These are phyloP conservation scores for Homalodisca vitripennis DNA, from an alignment of 1,140 invertebrate species.

Conservation along the genomic window DNA sequence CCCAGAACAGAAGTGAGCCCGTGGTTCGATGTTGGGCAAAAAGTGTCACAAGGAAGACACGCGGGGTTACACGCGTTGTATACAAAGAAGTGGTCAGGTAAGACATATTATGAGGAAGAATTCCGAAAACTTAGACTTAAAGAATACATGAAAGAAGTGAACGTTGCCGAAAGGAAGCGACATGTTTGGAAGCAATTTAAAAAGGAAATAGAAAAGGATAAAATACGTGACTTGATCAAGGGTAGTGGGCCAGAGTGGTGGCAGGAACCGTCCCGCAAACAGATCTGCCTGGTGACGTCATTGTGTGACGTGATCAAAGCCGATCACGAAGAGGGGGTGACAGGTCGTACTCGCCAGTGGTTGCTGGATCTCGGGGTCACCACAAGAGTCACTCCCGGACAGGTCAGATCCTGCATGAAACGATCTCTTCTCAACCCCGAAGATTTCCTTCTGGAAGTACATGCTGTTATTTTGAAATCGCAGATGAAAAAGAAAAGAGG, in stretches of 20 bases:
- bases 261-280: constrained; percentile 10
- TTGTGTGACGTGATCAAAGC: constrained; percentile 2
- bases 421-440: not conserved
- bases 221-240: not conserved
- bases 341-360: constrained; percentile 10
- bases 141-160: not conserved
- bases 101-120: constrained; percentile 17
- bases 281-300: not conserved
- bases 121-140: not conserved
- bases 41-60: too few relatives aligned
- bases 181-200: not conserved
- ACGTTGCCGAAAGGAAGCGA: not conserved
- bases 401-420: constrained; percentile 1
- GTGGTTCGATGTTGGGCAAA: too few relatives aligned
- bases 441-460: constrained; percentile 1
- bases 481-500: not conserved
- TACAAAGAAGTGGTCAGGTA: constrained; percentile 12
- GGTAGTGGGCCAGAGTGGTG: constrained; percentile 15
- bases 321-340: constrained; percentile 10
- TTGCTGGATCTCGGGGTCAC: constrained; percentile 2
- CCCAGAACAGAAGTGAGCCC: too few relatives aligned
- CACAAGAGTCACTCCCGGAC: not conserved
- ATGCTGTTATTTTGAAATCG: not conserved
- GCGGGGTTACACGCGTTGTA: too few relatives aligned
- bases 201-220: not conserved